phyloP scores from a whole-genome alignment of 2,888 invertebrate genomes.

The Sympetrum striolatum region DNA sequence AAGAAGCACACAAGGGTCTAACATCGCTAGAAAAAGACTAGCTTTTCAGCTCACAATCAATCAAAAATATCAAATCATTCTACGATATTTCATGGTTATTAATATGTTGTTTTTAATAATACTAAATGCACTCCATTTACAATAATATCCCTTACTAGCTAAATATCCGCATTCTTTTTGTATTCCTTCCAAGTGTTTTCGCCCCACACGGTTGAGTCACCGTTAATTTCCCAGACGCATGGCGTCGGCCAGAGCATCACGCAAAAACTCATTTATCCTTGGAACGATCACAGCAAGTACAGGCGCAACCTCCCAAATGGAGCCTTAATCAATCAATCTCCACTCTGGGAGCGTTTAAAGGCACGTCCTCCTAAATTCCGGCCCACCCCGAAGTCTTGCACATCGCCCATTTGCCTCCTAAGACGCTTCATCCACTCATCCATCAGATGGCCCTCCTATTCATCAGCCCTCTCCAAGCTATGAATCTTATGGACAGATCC shows the following conservation, averaged over 20 bases:
- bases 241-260: background rate
- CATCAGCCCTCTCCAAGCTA: background rate
- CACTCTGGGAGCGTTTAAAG: conserved; percentile 6
- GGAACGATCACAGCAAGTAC: background rate
- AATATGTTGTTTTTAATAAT: no score
- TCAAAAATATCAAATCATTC: no score
- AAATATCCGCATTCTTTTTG: no score
- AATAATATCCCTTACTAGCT: no score
- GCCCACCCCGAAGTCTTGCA: background rate
- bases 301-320: conserved; percentile 21
- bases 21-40: no score
- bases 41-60: no score
- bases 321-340: conserved; percentile 25
- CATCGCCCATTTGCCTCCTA: background rate
- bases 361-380: background rate
- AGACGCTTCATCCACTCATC: background rate
- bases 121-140: no score
- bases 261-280: conserved; percentile 18
- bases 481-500: no score
- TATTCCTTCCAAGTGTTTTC: no score
- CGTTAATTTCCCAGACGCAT: background rate
- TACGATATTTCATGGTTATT: no score
- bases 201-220: background rate
- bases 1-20: no score
- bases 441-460: background rate